Evolutionary conservation across 2,113 vertebrate species (phyloP).

Genomic region (Panurus biarmicus): DNA sequence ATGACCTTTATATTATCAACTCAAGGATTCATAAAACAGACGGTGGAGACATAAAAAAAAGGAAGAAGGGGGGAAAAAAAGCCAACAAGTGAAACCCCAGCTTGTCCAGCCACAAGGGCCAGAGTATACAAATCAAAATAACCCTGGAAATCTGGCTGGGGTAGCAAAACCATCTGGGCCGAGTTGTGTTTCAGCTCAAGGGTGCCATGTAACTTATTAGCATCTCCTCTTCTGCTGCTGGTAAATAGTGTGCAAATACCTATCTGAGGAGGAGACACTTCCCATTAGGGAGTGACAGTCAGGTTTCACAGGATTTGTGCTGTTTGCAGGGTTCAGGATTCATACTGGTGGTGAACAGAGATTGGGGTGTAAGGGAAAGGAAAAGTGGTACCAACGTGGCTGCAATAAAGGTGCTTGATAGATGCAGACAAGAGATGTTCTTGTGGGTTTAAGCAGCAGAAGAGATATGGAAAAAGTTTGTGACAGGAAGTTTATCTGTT

Average conservation of each 20-base stretch:
- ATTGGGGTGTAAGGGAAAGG: neutral
- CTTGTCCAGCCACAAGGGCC: neutral
- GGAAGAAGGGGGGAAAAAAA: neutral
- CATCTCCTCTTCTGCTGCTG: neutral
- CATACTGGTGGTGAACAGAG: neutral
- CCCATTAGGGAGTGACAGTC: neutral
- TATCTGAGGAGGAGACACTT: neutral
- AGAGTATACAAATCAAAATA: neutral
- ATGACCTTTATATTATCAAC: slow-evolving; percentile 25
- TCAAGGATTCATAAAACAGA: slow-evolving; percentile 45
- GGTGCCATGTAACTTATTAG: neutral
- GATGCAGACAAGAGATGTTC: neutral
- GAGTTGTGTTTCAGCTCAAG: neutral
- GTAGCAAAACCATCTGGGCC: neutral
- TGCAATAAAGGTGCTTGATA: neutral
- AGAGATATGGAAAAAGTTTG: neutral
- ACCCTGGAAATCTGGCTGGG: neutral
- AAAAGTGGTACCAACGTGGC: rapidly evolving
- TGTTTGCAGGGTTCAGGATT: neutral
- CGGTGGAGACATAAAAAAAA: neutral
- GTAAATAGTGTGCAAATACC: neutral
- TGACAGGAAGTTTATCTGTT: neutral
- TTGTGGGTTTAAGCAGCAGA: neutral
- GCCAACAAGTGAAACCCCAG: neutral
- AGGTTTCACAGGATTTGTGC: neutral